phyloP scores from a whole-genome alignment of 2,888 invertebrate species.

The Acronicta alni region DNA sequence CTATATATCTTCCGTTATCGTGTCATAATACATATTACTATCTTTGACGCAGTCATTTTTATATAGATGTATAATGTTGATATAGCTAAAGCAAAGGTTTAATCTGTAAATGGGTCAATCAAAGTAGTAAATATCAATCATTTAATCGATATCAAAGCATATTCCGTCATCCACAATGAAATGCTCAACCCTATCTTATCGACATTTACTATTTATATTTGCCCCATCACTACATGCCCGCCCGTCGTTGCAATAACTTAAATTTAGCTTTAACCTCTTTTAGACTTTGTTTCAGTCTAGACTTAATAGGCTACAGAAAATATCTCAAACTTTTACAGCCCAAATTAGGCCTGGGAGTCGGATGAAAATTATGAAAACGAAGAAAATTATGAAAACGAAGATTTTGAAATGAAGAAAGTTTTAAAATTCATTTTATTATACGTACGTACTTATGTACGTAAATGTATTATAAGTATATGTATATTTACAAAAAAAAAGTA shows the following conservation, averaged over 20 bases:
- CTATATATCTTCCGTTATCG: too few relatives aligned
- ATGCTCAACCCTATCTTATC: constrained; percentile 21
- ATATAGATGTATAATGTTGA: too few relatives aligned
- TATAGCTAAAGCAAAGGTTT: too few relatives aligned
- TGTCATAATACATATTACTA: too few relatives aligned
- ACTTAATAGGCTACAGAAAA: constrained; percentile 1
- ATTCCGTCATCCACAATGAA: constrained; percentile 22
- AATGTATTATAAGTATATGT: too few relatives aligned
- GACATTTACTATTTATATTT: constrained; percentile 29
- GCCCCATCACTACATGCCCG: constrained; percentile 41
- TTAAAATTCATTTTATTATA: too few relatives aligned
- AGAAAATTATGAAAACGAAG: constrained; percentile 3
- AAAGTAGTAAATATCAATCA: background rate
- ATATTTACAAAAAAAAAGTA: too few relatives aligned
- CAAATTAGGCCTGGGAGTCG: constrained; percentile 3
- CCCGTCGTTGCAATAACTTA: constrained; percentile 33
- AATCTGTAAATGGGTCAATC: background rate
- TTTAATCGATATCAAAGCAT: background rate
- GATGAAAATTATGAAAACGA: background rate
- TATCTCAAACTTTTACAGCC: constrained; percentile 4
- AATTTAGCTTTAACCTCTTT: constrained; percentile 39
- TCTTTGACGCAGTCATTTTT: too few relatives aligned
- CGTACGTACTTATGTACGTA: too few relatives aligned
- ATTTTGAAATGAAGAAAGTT: constrained; percentile 23
- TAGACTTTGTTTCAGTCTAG: constrained; percentile 21